Base-by-base conservation (phyloP, 2,113 vertebrate genomes). In the Entomyzon cyanotis region DNA sequence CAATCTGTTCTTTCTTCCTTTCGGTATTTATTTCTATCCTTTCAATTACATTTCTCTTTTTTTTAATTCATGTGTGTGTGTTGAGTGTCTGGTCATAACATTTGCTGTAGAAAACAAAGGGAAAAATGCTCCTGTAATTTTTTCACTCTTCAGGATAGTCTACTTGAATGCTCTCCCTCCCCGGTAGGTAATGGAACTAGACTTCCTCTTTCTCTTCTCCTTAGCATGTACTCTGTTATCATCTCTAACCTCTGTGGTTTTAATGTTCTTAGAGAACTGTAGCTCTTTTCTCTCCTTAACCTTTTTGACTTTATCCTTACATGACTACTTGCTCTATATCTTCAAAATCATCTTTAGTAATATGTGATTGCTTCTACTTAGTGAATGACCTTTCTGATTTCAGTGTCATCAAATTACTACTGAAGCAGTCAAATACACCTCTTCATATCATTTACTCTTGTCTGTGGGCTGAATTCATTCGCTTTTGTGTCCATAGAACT, bases 31-130 rank as follows among this genome's bases (percentile, higher is more conserved):
- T 83, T 59, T 56, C 9, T 60, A 13, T 24, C 5, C 2, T 52
- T 81, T 52, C 1, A 5, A 15, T n/a, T 44, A 49, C 14, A 7
- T 12, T 39, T 9, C 12, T 53, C 50, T 16, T 2, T 28, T 46
- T 62, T 63, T 49, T 1, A 9, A 31, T 49, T 50, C 0, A 0
- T 69, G 4, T 24, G 3, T 76, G 33, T 55, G 4, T 63, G 7
- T 70, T 53, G 9, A 42, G 4, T n/a, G 47, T 56, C 23, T 42
- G 7, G 13, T 65, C 22, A 30, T 44, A 70, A 44, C 0, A 8
- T 15, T 56, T 83, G 55, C 20, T 65, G 8, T 64, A 49, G 53
- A 64, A 85, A 46, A 27, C 2, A 50, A 73, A 14, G 8, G 3
- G 2, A 4, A 69, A 87, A 68, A n/a, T 0, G 0, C 65, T 87